A percentile compares a stretch with the other conserved stretches of the same genome.
Conservation (phyloP, 2,888 invertebrate species). For the Lasioglossum morio region DNA sequence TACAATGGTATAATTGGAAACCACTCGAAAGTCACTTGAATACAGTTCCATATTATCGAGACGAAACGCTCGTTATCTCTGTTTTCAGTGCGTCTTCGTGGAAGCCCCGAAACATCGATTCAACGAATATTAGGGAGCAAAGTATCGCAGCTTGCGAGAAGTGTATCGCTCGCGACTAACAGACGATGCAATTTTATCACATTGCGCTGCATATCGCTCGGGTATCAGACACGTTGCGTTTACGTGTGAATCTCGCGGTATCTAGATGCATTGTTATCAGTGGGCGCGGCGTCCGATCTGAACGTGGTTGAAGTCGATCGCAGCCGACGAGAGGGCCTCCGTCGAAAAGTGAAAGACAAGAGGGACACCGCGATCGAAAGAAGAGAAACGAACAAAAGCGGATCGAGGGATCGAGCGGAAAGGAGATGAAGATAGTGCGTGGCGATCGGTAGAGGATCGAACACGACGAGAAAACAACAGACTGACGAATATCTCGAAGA, state of each 20-base stretch:
- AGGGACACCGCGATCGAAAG: background rate
- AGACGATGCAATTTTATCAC: constrained; percentile 43
- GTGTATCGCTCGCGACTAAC: background rate
- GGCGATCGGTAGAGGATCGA: constrained; percentile 29
- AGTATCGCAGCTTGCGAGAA: background rate
- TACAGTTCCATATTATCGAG: background rate
- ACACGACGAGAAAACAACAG: constrained; percentile 55
- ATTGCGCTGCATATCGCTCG: constrained; percentile 33
- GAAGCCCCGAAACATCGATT: background rate
- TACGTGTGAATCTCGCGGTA: constrained; percentile 66
- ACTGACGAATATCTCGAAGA: constrained; percentile 49
- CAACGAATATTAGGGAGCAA: background rate
- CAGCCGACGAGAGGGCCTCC: constrained; percentile 2
- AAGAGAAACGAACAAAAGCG: constrained; percentile 23
- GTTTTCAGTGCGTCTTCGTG: background rate
- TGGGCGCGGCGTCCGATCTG: constrained; percentile 46
- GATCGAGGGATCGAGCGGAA: constrained; percentile 27
- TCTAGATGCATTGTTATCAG: constrained; percentile 66
- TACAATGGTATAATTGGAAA: background rate
- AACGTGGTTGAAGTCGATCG: constrained; percentile 24
- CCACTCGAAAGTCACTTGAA: background rate
- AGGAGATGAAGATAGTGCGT: constrained; percentile 42
- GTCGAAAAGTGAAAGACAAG: constrained; percentile 2
- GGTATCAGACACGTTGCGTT: constrained; percentile 64
- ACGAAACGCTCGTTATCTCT: background rate